Conservation (phyloP, 2,113 vertebrate species). For the Nerophis lumbriciformis region DNA sequence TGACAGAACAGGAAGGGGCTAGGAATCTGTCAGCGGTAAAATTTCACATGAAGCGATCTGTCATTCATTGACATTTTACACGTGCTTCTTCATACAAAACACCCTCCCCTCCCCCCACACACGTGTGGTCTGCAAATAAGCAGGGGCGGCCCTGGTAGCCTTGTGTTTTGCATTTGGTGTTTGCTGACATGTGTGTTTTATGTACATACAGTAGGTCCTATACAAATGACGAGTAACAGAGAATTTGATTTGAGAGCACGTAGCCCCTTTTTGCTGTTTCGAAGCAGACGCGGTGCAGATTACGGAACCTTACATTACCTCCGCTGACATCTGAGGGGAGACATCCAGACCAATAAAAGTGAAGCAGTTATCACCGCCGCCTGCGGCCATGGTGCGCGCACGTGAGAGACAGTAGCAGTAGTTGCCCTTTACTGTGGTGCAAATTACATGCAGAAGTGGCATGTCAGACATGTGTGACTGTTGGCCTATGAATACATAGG, state of each 20-base stretch:
- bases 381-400: conserved; percentile 51
- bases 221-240: neutral
- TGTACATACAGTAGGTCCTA: neutral
- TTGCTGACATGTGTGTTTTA: neutral
- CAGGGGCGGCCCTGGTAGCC: too few relatives aligned
- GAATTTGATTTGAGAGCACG: neutral
- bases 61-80: too few relatives aligned
- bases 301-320: neutral
- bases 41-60: too few relatives aligned
- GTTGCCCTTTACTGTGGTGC: conserved; percentile 66
- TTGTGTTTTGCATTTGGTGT: neutral
- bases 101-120: too few relatives aligned
- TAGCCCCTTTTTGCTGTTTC: too few relatives aligned
- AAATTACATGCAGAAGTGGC: conserved; percentile 68
- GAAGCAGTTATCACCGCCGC: conserved; percentile 37
- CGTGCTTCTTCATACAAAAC: too few relatives aligned
- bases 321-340: conserved; percentile 13
- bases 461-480: conserved; percentile 73
- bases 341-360: conserved; percentile 36
- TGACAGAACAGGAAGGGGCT: too few relatives aligned
- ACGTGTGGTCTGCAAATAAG: too few relatives aligned
- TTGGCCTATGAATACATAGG: conserved; percentile 74
- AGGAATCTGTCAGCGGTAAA: too few relatives aligned
- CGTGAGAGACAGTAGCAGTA: conserved; percentile 38
- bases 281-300: neutral